Conservation (phyloP, 2,113 vertebrate species). For the Taurulus bubalis region DNA sequence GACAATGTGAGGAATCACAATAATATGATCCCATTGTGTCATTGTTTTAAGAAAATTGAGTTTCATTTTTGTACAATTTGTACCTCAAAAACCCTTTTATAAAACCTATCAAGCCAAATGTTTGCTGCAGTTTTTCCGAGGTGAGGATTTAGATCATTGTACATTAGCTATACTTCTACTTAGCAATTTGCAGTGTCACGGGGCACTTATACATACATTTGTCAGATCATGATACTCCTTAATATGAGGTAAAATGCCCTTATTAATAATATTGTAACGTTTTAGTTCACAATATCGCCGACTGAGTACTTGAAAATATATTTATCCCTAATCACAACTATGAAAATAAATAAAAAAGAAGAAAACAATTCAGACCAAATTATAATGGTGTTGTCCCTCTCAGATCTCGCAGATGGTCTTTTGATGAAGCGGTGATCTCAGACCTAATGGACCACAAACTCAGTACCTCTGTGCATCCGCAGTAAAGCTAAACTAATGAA, state of each 20-base stretch:
- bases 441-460: conserved; percentile 5
- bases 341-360: not conserved
- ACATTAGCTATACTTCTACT: not conserved
- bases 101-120: too few relatives aligned
- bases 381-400: not conserved
- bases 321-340: not conserved
- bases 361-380: not conserved
- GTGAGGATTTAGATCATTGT: too few relatives aligned
- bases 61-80: too few relatives aligned
- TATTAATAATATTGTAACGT: not conserved
- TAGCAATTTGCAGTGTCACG: too few relatives aligned
- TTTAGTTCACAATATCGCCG: not conserved
- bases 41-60: not conserved
- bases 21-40: not conserved
- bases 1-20: too few relatives aligned
- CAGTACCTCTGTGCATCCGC: not conserved
- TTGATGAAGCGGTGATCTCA: conserved; percentile 12
- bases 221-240: not conserved
- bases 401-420: conserved; percentile 9
- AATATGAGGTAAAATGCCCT: not conserved
- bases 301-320: not conserved
- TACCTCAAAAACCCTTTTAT: too few relatives aligned
- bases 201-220: too few relatives aligned
- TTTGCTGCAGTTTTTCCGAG: too few relatives aligned
- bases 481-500: conserved; percentile 27